phyloP scores from a whole-genome alignment of 2,113 vertebrate species.

The Merops nubicus region DNA sequence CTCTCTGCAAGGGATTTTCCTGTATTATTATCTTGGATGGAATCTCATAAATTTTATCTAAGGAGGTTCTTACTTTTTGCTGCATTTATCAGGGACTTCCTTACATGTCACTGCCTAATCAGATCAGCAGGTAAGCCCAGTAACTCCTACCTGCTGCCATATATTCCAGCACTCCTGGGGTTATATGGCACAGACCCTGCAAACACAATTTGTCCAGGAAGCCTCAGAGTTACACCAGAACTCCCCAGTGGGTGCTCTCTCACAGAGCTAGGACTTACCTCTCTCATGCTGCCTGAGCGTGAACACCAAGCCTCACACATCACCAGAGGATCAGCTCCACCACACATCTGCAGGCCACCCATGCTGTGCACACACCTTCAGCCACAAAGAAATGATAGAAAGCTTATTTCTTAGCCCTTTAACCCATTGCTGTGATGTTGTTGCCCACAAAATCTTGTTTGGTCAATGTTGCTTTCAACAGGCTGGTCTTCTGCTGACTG shows the following conservation, averaged over 20 bases:
- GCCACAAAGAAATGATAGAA: background rate
- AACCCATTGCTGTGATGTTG: background rate
- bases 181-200: background rate
- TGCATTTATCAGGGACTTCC: background rate
- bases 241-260: background rate
- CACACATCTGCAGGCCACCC: conserved; percentile 49
- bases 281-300: background rate
- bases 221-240: background rate
- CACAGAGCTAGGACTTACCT: no score
- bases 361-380: background rate
- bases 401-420: background rate
- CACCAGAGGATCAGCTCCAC: background rate
- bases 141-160: background rate
- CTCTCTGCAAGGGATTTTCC: background rate
- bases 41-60: background rate
- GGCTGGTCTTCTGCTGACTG: no score
- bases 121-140: background rate
- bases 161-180: background rate
- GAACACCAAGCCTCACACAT: background rate
- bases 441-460: background rate
- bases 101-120: background rate
- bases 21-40: background rate
- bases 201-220: background rate
- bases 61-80: background rate
- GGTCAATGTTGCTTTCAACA: background rate